phyloP scores from a whole-genome alignment of 2,797 vertebrate species.

The Smutsia gigantea region DNA sequence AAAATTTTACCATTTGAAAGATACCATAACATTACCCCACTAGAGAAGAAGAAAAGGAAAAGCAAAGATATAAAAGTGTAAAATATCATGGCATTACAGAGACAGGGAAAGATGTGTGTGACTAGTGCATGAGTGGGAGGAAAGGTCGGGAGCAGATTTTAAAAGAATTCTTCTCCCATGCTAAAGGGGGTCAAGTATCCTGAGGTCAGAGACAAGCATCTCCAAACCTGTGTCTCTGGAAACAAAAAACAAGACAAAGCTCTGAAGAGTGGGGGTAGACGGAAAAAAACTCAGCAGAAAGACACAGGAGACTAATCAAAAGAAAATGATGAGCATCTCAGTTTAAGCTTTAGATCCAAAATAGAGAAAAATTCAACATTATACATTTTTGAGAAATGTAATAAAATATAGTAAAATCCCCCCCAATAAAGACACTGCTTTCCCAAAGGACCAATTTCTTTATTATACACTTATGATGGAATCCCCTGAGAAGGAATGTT shows the following conservation, averaged over 20 bases:
- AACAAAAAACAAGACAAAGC: not conserved
- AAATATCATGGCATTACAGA: not conserved
- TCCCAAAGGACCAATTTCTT: not conserved
- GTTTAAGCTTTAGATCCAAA: not conserved
- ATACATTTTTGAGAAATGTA: not conserved
- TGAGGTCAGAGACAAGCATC: not conserved
- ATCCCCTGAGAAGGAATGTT: not conserved
- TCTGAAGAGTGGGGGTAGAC: not conserved
- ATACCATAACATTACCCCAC: not conserved
- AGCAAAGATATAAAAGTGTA: not conserved
- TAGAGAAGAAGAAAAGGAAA: not conserved
- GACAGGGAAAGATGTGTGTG: not conserved
- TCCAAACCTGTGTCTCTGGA: slow-evolving; percentile 21
- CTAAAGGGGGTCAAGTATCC: not conserved
- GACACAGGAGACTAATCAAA: not conserved
- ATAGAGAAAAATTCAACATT: not conserved
- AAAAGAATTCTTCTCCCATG: not conserved
- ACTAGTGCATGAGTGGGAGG: not conserved
- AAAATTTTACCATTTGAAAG: not conserved
- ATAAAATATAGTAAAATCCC: not conserved
- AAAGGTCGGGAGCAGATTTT: not conserved
- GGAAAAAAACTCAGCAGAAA: not conserved
- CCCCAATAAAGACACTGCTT: not conserved
- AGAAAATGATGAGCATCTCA: not conserved
- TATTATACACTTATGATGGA: not conserved